phyloP scores from a whole-genome alignment of 2,797 vertebrate genomes.

The Pseudochaenichthys georgianus region DNA sequence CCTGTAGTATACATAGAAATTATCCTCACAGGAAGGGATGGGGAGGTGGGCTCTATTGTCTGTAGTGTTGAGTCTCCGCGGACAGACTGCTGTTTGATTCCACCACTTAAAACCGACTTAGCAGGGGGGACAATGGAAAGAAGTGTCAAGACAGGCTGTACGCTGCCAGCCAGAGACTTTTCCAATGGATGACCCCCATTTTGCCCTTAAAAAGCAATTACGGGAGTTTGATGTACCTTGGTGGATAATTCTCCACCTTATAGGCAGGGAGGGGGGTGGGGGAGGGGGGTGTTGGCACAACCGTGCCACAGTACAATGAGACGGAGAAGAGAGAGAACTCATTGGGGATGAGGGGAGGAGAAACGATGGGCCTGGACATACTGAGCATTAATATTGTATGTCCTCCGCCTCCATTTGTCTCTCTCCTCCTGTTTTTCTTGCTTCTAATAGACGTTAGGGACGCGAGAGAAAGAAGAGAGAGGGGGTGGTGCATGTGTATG shows the following conservation, averaged over 20 bases:
- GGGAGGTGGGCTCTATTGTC: constrained; percentile 43
- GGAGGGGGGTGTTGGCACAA: constrained; percentile 10
- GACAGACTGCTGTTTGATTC: constrained; percentile 40
- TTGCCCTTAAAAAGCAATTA: constrained; percentile 62
- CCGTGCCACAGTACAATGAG: constrained; percentile 26
- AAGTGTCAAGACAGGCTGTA: constrained; percentile 25
- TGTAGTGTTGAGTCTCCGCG: constrained; percentile 29
- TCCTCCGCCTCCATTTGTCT: constrained; percentile 62
- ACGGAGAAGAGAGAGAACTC: constrained; percentile 29
- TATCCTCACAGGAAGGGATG: constrained; percentile 16
- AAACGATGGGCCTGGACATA: constrained; percentile 51
- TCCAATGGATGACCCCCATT: constrained; percentile 43
- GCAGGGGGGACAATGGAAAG: constrained; percentile 32
- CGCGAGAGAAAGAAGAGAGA: constrained; percentile 18
- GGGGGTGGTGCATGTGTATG: constrained; percentile 5
- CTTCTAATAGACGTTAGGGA: constrained; percentile 53
- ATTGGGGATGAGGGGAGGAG: constrained; percentile 26
- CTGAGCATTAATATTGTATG: constrained; percentile 72
- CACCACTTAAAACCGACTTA: constrained; percentile 31
- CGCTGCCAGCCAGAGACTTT: constrained; percentile 23
- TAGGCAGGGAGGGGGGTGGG: constrained; percentile 8
- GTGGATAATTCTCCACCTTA: constrained; percentile 48
- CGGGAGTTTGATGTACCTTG: constrained; percentile 45
- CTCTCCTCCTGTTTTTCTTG: constrained; percentile 52
- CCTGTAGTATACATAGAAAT: constrained; percentile 55